phyloP scores from a whole-genome alignment of 2,113 vertebrate genomes.

The Mola mola region DNA sequence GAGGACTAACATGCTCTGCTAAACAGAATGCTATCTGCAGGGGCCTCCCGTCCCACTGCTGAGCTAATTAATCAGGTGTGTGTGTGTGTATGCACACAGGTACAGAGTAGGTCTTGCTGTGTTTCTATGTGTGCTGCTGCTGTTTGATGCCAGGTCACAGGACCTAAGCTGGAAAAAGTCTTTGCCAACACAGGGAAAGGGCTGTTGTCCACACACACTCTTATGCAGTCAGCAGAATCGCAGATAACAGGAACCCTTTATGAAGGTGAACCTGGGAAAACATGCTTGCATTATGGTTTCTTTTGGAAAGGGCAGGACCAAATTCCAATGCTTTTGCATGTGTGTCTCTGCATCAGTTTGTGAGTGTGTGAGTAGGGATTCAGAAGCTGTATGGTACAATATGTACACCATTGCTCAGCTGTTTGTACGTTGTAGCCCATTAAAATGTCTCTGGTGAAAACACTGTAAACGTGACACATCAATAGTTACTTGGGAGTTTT shows the following conservation, averaged over 20 bases:
- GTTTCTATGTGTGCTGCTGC: conserved; percentile 11
- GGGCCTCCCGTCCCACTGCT: conserved; percentile 44
- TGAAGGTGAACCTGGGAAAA: conserved; percentile 40
- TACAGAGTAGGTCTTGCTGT: conserved; percentile 5
- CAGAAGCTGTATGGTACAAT: too few species aligned
- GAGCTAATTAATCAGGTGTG: conserved; percentile 75
- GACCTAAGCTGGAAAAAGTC: conserved; percentile 28
- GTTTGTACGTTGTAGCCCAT: too few species aligned
- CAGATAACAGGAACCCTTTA: conserved; percentile 40
- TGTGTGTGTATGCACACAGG: not conserved
- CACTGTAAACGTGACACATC: too few species aligned
- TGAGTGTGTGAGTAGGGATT: too few species aligned
- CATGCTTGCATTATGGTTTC: conserved; percentile 30
- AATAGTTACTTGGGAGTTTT: too few species aligned
- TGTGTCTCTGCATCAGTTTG: not conserved
- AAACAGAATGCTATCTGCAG: conserved; percentile 43
- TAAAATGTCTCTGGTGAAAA: too few species aligned
- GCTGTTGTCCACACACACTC: conserved; percentile 47
- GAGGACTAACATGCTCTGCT: conserved; percentile 26
- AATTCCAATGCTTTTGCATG: not conserved
- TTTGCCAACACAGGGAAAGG: conserved; percentile 41
- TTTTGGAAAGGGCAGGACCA: conserved; percentile 20
- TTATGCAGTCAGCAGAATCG: conserved; percentile 50
- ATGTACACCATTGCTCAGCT: too few species aligned
- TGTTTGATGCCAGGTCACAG: conserved; percentile 49